Evolutionary conservation across 2,797 vertebrate species (phyloP), one percentile per base, ranked within the genome.

Genomic region (Tangara arthus): DNA sequence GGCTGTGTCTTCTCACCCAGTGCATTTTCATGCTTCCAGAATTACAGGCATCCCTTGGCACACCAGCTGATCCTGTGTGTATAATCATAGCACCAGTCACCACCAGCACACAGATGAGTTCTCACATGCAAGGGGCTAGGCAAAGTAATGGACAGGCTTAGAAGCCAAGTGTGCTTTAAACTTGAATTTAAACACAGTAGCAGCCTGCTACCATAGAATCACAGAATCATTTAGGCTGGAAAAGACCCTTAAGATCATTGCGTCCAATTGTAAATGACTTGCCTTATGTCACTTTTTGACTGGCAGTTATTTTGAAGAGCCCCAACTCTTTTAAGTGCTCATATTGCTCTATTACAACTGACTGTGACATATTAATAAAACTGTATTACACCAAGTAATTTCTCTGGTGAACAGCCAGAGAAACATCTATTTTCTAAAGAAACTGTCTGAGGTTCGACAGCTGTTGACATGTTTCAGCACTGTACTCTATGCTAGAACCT

Each of bases 301-400:
- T 72, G 35, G 24, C 55, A 78, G 37, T 37, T 66, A 44, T 30
- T 70, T 86, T 70, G 50, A 70, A 52, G 13, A 89, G 26, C 11
- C 78, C 20, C 37, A 49, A 23, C 8, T 89, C 73, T 78, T 73
- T 44, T 24, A 64, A 72, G 56, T n/a, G 37, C 13, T 71, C 34
- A 30, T 4, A 21, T 49, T 57, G 30, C 71, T 72, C 24, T 42
- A 32, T 39, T 71, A 72, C 11, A 27, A 61, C 37, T 41, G 42
- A 65, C 59, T 84, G 24, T 27, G 46, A 82, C 53, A 44, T 24
- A 50, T 27, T 55, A 63, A 56, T 34, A 57, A 81, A 83, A 71
- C 1, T 4, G 2, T 22, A 47, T 12, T 32, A 37, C 4, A 92
- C 2, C 0, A 5, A 75, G 23, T 46, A 11, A 60, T 27, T 44